Evolutionary conservation across 1,140 invertebrate genomes (phyloP).

Genomic region (Danaus plexippus): DNA sequence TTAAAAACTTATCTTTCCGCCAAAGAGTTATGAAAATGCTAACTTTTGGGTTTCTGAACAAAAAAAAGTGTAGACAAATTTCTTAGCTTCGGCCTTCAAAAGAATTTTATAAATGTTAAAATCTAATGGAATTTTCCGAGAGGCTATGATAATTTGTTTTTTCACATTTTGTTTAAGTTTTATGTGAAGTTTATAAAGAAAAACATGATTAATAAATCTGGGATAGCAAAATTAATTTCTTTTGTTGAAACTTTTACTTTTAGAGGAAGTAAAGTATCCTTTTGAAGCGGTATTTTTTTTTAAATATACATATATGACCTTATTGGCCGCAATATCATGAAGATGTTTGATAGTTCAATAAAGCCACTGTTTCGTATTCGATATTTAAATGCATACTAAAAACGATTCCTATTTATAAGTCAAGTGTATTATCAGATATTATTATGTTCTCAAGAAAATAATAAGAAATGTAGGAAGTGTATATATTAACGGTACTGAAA

Average conservation of each 20-base stretch:
- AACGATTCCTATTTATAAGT: slow-evolving; percentile 1
- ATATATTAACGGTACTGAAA: slow-evolving; percentile 36
- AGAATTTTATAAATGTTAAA: slow-evolving; percentile 57
- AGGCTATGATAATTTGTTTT: slow-evolving; percentile 28
- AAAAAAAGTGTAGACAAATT: slow-evolving; percentile 52
- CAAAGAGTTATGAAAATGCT: slow-evolving; percentile 64
- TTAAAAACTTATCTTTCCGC: slow-evolving; percentile 39
- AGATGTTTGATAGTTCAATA: no score
- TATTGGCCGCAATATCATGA: no score
- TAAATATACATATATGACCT: no score
- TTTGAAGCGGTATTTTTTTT: no score
- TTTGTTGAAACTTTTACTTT: no score
- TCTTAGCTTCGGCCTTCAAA: slow-evolving; percentile 45
- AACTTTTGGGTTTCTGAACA: slow-evolving; percentile 41
- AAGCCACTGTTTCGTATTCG: background rate
- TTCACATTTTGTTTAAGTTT: slow-evolving; percentile 22
- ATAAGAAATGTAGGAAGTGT: slow-evolving; percentile 10
- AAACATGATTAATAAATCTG: no score
- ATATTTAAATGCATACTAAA: slow-evolving; percentile 6
- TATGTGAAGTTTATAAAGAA: background rate
- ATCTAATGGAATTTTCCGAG: slow-evolving; percentile 40
- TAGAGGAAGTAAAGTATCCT: no score
- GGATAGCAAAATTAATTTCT: no score
- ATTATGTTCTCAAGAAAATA: background rate
- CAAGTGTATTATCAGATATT: background rate